Evolutionary conservation across 2,113 vertebrate species (phyloP).

Genomic region (Porphyrio hochstetteri): DNA sequence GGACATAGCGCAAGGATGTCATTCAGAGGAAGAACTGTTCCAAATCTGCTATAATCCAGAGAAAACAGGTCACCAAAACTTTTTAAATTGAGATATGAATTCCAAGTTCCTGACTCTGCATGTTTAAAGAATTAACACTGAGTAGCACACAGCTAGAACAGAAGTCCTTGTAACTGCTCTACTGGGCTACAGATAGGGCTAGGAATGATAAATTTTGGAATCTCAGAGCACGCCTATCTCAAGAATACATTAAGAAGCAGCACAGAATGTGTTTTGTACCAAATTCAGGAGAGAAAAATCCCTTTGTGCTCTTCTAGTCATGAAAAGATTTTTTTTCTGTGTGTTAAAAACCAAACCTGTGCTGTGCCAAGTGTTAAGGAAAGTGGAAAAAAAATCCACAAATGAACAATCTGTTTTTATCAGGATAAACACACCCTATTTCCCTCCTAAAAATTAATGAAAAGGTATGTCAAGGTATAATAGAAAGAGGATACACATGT

Average conservation of each 20-base stretch:
- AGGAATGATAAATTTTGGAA: neutral
- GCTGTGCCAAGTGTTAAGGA: neutral
- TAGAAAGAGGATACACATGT: neutral
- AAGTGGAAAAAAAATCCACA: accelerated
- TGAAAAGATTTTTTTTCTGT: neutral
- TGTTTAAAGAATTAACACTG: neutral
- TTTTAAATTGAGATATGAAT: neutral
- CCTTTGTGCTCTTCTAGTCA: neutral
- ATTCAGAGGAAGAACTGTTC: neutral
- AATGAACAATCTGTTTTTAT: neutral
- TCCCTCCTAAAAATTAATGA: neutral
- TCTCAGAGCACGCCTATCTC: neutral
- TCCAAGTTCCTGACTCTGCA: neutral
- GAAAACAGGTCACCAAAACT: neutral
- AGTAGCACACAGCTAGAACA: neutral
- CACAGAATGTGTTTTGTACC: neutral
- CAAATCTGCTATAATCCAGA: neutral
- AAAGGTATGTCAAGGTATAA: neutral
- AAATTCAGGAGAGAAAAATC: neutral
- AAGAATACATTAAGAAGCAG: neutral
- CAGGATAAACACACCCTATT: neutral
- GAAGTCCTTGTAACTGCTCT: neutral
- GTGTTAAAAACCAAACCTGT: neutral
- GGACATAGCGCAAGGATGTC: neutral
- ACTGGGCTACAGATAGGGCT: neutral